Evolutionary conservation across 2,113 vertebrate genomes (phyloP), one percentile per base, ranked within the genome.

Genomic region (Bubo blakistoni): DNA sequence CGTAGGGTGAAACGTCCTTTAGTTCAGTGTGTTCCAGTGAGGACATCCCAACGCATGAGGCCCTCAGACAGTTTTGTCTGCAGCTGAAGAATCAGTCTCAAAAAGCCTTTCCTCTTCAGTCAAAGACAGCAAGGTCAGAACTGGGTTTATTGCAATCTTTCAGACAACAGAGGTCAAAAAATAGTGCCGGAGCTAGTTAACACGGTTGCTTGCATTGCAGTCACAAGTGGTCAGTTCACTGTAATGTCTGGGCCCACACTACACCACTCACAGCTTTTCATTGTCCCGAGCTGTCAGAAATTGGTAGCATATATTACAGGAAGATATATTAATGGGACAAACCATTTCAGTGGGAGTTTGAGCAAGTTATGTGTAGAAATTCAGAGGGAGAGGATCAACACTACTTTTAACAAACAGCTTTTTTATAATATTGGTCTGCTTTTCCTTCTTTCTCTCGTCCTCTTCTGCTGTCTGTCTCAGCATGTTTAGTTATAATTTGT

Each of bases 21-120:
- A 16, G 25, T 13, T 17, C 5, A 0, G 62, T 7, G 27, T 25
- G 2, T 9, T 3, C 8, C 16, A 40, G 6, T 2, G 27, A 65
- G 38, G 40, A 42, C 40, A 24, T 30, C 40, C 22, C 24, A 16
- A 9, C 10, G 44, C 49, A 32, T 1, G n/a, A 40, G 51, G 72
- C 26, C 11, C 54, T 30, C 52, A 11, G 2, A 16, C 40, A 29
- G 27, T 36, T 79, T 20, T 71, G 21, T 49, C 42, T 32, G 59
- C 54, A 74, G 55, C 82, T 65, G 51, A 69, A 52, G 29, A 40
- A 59, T n/a, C 21, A 36, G 36, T 25, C 63, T 16, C 55, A 32
- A 34, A 86, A 94, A 61, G 10, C 65, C 21, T 22, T 65, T 57
- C 34, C 38, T 36, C 46, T 27, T 38, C n/a, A 27, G 2, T 29